Evolutionary conservation across 1,140 invertebrate species (phyloP), one percentile per base, ranked within the genome.

Genomic region (Temnothorax curvispinosus): DNA sequence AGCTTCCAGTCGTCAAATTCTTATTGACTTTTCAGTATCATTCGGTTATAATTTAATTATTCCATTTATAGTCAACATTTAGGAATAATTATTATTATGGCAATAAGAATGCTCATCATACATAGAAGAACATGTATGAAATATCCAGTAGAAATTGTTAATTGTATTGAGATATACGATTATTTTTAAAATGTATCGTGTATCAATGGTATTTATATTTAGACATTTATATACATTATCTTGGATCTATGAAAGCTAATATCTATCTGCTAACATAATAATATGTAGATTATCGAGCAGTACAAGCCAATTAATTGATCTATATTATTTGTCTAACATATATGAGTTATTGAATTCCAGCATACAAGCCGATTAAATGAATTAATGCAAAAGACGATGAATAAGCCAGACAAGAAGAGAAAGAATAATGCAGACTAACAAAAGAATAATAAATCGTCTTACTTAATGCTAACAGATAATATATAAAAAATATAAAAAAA

Each of bases 341-440:
- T 38, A 1, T 41, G 35, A 41, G 15, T 58, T 76, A 76, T 76
- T 44, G 7, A n/a, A 76, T 76, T 58, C 15, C 15, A 76, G 54
- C 56, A 60, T 58, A 27, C 3, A 50, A 44, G 7, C 32, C 3
- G 11, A 58, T 21, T 38, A 75, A 41, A 27, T 75, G n/a, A 32
- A 58, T 75, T 75, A 75, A 41, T 75, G 11, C 35, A 21, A 21
- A 27, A 75, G 35, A 41, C 11, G 18, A 18, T n/a, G 2, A 56
- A 58, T 32, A 21, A 54, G 11, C 3, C 11, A 52, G 27, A 21
- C 8, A 56, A 75, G 18, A 5, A 76, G 56, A 44, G 13, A 38
- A 44, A 60, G 13, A 44, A n/a, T 75, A 58, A 58, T 5, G 4
- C 3, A 35, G 5, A 74, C 9, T n/a, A 27, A 27, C 27, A 27